Evolutionary conservation across 2,797 vertebrate genomes (phyloP), one percentile per base, ranked within the genome.

Genomic region (Rallus crepitans): DNA sequence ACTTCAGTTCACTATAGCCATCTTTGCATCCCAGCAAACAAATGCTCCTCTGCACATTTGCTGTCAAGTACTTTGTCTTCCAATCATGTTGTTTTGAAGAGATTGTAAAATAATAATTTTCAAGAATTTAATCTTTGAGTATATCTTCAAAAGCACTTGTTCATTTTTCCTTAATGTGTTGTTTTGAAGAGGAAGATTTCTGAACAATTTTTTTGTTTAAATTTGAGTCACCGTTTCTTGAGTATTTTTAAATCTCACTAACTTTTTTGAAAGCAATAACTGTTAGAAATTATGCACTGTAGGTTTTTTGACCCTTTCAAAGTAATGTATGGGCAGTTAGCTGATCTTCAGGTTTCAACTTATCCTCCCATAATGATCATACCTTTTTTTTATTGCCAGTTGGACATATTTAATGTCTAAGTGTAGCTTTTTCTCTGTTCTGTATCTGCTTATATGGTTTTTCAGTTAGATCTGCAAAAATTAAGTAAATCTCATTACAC

Each of bases 1-100:
- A 47, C 28, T 93, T 88, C 64, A 56, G 63, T 82, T 92, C 50
- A 23, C 72, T 75, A 5, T 45, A 78, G 82, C 19, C 21, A 71
- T 93, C 88, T 72, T 42, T 68, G 25, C 55, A 88, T 78, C 83
- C 40, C 64, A 82, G 73, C 71, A 81, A 78, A 89, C 82, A 93
- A 94, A 89, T 71, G 79, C 55, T 82, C 5, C 37, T 94, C 53
- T 87, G 60, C 72, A 78, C 57, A 33, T 71, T 94, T 92, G 40
- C 89, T 96, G 84, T 96, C 87, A 81, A 75, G 72, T 94, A 42
- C 76, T 94, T 95, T 94, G 69, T 93, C 94, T 96, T 81, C 76
- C 91, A 95, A 48, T 92, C 89, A 64, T 72, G 37, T 92, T 93
- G 64, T 83, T 96, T 89, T 86, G 82, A 96, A 96, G 65, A 82